phyloP scores from a whole-genome alignment of 1,140 invertebrate genomes.

The Zaprionus ornatus region DNA sequence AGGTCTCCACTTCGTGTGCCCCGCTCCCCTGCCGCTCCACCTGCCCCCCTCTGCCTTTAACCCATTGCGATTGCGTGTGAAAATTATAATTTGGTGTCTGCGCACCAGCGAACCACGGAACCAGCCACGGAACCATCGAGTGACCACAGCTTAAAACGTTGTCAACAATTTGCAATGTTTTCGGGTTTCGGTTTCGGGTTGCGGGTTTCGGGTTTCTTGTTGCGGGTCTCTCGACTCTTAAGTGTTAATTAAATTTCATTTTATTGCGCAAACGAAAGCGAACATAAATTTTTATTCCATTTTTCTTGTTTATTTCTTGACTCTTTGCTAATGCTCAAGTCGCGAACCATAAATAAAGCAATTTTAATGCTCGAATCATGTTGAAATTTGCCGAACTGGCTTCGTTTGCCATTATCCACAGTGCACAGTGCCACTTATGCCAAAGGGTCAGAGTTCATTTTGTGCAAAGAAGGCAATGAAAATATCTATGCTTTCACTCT shows the following conservation, averaged over 20 bases:
- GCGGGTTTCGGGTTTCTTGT: slow-evolving; percentile 19
- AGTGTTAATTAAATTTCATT: slow-evolving; percentile 78
- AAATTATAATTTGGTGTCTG: slow-evolving; percentile 79
- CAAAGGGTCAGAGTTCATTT: slow-evolving; percentile 28
- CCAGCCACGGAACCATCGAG: slow-evolving; percentile 17
- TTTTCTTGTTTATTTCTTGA: slow-evolving; percentile 7
- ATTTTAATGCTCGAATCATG: slow-evolving; percentile 27
- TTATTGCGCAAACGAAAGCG: slow-evolving; percentile 57
- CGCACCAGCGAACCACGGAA: slow-evolving; percentile 32
- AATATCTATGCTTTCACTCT: slow-evolving; percentile 18
- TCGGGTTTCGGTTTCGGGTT: slow-evolving; percentile 16
- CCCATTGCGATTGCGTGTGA: slow-evolving; percentile 65
- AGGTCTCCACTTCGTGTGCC: slow-evolving; percentile 4
- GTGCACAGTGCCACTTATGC: not conserved
- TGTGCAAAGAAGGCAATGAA: not conserved
- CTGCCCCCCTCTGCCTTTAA: not conserved
- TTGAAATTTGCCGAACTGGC: slow-evolving; percentile 14
- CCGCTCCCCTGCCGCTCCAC: not conserved
- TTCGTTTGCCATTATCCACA: slow-evolving; percentile 2
- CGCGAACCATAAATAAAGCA: slow-evolving; percentile 33
- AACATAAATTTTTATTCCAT: slow-evolving; percentile 26
- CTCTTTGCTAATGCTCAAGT: not conserved
- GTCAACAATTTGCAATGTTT: slow-evolving; percentile 75
- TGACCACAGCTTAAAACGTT: slow-evolving; percentile 57
- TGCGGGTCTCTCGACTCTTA: slow-evolving; percentile 47